Conservation (phyloP, 2,113 vertebrate species). For the Emberiza fucata region DNA sequence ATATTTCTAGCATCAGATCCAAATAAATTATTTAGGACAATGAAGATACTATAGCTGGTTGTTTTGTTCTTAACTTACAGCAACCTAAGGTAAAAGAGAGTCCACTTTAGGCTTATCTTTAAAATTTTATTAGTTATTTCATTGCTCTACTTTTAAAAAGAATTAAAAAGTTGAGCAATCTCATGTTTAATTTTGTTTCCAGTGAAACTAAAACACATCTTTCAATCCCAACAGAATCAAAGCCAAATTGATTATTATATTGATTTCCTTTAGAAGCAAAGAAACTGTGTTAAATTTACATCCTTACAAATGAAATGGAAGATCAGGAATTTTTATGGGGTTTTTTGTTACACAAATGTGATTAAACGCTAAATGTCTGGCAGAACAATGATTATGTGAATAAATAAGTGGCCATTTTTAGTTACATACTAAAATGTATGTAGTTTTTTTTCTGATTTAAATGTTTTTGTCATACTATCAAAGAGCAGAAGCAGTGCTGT, state of each 20-base stretch:
- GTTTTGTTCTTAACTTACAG: background rate
- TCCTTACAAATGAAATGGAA: background rate
- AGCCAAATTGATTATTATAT: background rate
- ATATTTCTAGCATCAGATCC: background rate
- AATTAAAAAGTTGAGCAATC: background rate
- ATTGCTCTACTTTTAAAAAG: background rate
- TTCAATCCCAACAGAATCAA: background rate
- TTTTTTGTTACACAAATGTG: background rate
- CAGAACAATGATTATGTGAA: background rate
- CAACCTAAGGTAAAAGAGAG: background rate
- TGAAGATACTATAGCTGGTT: background rate
- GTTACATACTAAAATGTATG: background rate
- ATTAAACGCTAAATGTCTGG: background rate
- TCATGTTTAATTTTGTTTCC: background rate
- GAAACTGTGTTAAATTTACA: background rate
- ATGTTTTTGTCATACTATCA: background rate
- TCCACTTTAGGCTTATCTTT: background rate
- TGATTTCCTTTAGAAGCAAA: background rate
- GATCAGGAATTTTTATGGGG: background rate
- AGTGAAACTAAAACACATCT: background rate
- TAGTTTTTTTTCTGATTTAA: background rate
- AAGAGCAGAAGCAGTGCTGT: background rate
- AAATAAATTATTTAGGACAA: background rate
- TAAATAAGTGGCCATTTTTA: background rate
- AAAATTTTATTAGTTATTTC: background rate